Conservation (phyloP, 2,113 vertebrate species). For the Nesoenas mayeri region DNA sequence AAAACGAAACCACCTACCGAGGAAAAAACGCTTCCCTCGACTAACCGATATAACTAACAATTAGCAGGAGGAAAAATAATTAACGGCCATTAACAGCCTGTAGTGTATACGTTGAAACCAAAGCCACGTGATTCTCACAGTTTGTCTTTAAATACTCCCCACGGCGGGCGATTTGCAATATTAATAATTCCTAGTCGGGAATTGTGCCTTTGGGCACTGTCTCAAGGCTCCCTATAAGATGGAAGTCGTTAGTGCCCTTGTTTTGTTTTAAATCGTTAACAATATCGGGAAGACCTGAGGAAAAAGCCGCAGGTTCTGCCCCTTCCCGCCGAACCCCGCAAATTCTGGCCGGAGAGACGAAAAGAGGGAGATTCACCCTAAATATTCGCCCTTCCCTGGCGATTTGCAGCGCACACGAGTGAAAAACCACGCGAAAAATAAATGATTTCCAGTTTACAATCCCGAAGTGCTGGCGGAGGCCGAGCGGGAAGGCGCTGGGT, state of each 20-base stretch:
- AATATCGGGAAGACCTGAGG: too few relatives aligned
- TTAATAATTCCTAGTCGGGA: background rate
- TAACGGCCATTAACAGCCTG: background rate
- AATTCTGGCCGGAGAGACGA: background rate
- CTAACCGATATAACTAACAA: background rate
- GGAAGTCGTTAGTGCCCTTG: background rate
- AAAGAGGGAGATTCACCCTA: background rate
- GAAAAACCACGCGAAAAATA: background rate
- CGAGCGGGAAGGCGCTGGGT: too few relatives aligned
- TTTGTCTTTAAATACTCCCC: background rate
- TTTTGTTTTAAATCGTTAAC: background rate
- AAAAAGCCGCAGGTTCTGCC: background rate
- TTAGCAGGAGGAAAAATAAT: background rate
- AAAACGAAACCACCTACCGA: background rate
- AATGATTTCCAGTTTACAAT: rapidly evolving
- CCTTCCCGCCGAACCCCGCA: background rate
- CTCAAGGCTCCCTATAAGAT: too few relatives aligned
- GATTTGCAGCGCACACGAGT: background rate
- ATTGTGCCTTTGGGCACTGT: too few relatives aligned
- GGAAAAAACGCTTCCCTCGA: background rate
- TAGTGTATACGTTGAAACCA: too few relatives aligned
- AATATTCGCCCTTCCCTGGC: rapidly evolving
- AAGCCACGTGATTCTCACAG: background rate
- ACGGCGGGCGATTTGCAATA: background rate
- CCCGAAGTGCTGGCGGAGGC: background rate